phyloP scores from a whole-genome alignment of 2,113 vertebrate genomes.

The Protomyctophum bolini region DNA sequence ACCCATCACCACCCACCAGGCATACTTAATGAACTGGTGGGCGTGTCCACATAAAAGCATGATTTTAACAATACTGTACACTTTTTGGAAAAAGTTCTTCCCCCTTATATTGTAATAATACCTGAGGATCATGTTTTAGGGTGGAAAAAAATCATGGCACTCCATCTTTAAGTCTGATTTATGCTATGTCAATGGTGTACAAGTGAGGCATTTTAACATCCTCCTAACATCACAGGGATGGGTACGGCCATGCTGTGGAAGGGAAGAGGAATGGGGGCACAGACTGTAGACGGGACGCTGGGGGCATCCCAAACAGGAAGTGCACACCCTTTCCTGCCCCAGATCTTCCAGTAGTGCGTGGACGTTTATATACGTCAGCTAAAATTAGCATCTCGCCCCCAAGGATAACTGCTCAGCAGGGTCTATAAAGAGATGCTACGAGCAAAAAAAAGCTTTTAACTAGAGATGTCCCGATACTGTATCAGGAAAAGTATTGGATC shows the following conservation, averaged over 20 bases:
- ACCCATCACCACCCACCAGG: no score
- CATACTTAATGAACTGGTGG: no score
- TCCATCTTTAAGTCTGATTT: no score
- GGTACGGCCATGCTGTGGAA: slow-evolving; percentile 52
- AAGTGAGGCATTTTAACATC: slow-evolving; percentile 40
- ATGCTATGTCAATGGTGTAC: neutral
- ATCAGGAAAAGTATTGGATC: no score
- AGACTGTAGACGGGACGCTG: slow-evolving; percentile 46
- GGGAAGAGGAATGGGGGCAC: slow-evolving; percentile 40
- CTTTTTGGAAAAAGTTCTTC: no score
- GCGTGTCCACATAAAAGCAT: no score
- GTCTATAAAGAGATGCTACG: slow-evolving; percentile 17
- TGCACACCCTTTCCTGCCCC: slow-evolving; percentile 73
- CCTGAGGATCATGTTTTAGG: no score
- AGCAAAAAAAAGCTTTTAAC: no score
- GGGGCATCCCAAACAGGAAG: slow-evolving; percentile 71
- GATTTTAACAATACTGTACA: no score
- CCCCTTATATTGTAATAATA: no score
- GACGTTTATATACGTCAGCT: slow-evolving; percentile 64
- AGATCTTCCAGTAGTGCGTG: slow-evolving; percentile 60
- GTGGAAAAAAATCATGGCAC: no score
- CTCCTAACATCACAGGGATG: slow-evolving; percentile 56
- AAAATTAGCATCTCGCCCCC: slow-evolving; percentile 49
- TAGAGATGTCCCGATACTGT: no score
- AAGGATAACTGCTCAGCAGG: slow-evolving; percentile 26